Base-by-base conservation (phyloP, 2,888 invertebrate genomes). In the Cosmorhoe ocellata region DNA sequence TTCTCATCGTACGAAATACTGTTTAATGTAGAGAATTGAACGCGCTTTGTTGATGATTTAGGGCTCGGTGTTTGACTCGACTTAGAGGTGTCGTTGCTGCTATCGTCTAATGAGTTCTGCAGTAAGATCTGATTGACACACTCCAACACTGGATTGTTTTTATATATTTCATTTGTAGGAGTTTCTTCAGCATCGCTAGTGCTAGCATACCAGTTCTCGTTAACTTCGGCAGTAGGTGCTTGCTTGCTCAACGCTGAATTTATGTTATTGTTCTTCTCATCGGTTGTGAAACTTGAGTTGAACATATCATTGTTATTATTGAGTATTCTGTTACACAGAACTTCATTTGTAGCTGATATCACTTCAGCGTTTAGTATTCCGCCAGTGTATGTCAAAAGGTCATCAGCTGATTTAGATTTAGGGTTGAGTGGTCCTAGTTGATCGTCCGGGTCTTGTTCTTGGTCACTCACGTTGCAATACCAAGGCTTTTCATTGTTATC, bases 111-210 rank as follows among this genome's bases (percentile, higher is more conserved):
- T 12, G 92, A 92, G 74, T 96, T 96, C 65, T 95, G 94, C 24
- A 96, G 81, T 30, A 96, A 83, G 64, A 96, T 96, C 81, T 95
- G 96, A 84, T 96, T 96, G 59, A 96, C 96, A 71, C 96, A 96
- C 79, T 96, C 96, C 40, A 96, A 81, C 5, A 96, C 96, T 0
- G 96, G 96, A 81, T 96, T 96, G 62, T 96, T 95, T 75, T 94
- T 93, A 62, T 94, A 94, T 62, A 93, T 92, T 71, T 93, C 93
- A 69, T 92, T 91, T 13, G 93, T 92, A 48, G 93, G 93, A 56
- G 93, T 92, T 61, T 95, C 95, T 71, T 96, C 95, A 34, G 93
- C 94, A 71, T 95, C 95, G 70, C 95, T 95, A 11, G 93, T 93
- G 69, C 94, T 94, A 9, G 94, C 94, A 78, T 96, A 96, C 95